phyloP scores from a whole-genome alignment of 2,113 vertebrate genomes.

The Scomber scombrus region DNA sequence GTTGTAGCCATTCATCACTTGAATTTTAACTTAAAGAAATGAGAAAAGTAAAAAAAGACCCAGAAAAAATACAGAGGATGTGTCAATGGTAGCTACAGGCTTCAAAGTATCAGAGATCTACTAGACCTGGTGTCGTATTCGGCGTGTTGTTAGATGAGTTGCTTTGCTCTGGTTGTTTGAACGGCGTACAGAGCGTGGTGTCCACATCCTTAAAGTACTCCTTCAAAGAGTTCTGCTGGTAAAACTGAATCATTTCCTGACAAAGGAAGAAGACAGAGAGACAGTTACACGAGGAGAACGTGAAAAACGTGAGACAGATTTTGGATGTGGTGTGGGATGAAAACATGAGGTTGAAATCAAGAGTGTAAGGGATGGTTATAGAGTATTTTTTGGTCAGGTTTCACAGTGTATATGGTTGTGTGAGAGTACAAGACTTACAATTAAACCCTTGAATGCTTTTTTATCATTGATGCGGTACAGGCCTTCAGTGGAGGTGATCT shows the following conservation, averaged over 20 bases:
- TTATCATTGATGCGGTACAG: constrained; percentile 94
- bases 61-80: no score
- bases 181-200: constrained; percentile 87
- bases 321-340: background rate
- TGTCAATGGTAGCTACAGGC: no score
- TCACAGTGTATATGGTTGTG: background rate
- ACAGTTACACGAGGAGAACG: background rate
- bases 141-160: constrained; percentile 49
- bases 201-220: constrained; percentile 94
- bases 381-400: background rate
- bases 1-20: no score
- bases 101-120: background rate
- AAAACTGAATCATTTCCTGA: constrained; percentile 92
- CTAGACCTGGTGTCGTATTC: constrained; percentile 76
- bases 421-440: constrained; percentile 79
- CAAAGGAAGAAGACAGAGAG: background rate
- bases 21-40: no score
- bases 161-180: constrained; percentile 88
- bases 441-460: constrained; percentile 91
- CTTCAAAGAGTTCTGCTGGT: constrained; percentile 91
- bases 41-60: no score
- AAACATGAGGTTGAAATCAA: constrained; percentile 8
- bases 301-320: background rate
- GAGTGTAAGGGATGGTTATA: background rate
- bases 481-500: constrained; percentile 89